A percentile compares a stretch with the other conserved stretches of the same genome.
Evolutionary conservation across 2,888 invertebrate genomes (phyloP).

Genomic region (Clanis bilineata): DNA sequence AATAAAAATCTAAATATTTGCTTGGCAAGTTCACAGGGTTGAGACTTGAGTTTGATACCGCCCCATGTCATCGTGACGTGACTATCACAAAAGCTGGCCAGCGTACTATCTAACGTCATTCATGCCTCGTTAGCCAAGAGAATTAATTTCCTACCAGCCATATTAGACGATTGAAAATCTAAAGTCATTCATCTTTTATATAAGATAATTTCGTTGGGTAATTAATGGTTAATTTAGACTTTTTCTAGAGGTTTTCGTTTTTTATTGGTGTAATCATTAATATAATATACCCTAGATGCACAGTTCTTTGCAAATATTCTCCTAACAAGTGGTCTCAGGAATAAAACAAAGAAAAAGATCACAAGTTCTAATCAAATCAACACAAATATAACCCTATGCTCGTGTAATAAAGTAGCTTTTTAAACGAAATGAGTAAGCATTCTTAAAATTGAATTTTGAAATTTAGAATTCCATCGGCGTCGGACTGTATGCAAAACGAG

Average conservation of each 20-base stretch:
- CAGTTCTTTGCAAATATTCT: too few relatives aligned
- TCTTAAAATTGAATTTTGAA: too few relatives aligned
- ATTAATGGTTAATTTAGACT: not conserved
- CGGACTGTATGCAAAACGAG: too few relatives aligned
- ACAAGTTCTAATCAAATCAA: too few relatives aligned
- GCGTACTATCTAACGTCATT: constrained; percentile 39
- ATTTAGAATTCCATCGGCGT: too few relatives aligned
- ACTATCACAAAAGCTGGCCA: constrained; percentile 41
- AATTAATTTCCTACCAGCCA: constrained; percentile 25
- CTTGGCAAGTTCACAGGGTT: not conserved
- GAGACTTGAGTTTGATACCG: constrained; percentile 34
- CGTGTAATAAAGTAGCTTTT: too few relatives aligned
- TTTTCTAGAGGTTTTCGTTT: not conserved
- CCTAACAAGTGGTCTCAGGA: too few relatives aligned
- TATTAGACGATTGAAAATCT: not conserved
- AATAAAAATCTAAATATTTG: not conserved
- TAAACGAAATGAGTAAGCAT: too few relatives aligned
- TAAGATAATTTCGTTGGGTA: not conserved
- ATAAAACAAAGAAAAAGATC: too few relatives aligned
- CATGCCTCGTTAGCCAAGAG: constrained; percentile 48
- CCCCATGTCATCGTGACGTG: constrained; percentile 34
- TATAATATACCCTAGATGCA: too few relatives aligned
- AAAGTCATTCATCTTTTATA: not conserved
- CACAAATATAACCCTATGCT: too few relatives aligned
- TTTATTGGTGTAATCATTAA: not conserved